Conservation (phyloP, 2,113 vertebrate species). For the Zosterops borbonicus region DNA sequence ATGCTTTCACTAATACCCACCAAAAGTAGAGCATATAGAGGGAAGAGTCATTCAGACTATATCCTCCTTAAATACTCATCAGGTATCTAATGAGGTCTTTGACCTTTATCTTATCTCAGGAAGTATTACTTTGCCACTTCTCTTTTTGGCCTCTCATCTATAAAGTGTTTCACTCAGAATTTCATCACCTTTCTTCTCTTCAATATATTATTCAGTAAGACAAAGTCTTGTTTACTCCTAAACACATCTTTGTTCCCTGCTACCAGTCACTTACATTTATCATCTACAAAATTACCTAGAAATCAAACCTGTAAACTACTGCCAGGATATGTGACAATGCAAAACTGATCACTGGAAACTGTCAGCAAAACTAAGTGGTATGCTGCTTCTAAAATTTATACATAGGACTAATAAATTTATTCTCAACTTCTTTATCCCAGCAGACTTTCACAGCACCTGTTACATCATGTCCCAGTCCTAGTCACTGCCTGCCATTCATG, state of each 20-base stretch:
- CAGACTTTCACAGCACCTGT: not conserved
- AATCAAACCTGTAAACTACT: not conserved
- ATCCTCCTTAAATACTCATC: not conserved
- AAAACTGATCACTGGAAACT: not conserved
- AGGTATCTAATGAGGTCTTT: not conserved
- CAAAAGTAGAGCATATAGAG: not conserved
- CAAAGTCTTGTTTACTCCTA: not conserved
- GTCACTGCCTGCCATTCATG: not conserved
- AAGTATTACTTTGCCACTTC: not conserved
- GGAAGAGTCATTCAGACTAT: not conserved
- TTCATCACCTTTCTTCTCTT: not conserved
- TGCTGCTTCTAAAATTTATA: not conserved
- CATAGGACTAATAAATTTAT: not conserved
- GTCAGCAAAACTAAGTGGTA: not conserved
- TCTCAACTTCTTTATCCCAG: not conserved
- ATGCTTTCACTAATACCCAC: not conserved
- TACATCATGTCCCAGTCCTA: not conserved
- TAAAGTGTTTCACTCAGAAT: not conserved
- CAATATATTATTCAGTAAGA: not conserved
- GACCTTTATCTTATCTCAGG: not conserved
- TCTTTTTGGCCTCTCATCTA: not conserved
- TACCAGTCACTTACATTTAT: not conserved
- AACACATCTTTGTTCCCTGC: not conserved
- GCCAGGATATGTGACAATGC: not conserved
- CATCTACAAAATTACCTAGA: slow-evolving; percentile 7